Conservation (phyloP, 2,888 invertebrate species). For the Criorhina ranunculi region DNA sequence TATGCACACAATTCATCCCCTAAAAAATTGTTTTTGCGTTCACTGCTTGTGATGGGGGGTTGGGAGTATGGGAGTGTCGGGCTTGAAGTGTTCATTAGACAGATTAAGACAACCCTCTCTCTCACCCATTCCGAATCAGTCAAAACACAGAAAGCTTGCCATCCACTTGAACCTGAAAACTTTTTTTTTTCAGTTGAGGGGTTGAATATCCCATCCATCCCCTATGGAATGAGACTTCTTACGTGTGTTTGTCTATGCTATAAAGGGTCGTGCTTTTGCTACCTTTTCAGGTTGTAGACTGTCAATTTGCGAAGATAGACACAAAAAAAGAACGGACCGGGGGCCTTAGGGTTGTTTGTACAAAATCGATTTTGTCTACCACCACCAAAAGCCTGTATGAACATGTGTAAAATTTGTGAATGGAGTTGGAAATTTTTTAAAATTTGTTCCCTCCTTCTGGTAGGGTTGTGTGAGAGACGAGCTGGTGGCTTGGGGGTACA, state of each 20-base stretch:
- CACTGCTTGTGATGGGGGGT: too few species aligned
- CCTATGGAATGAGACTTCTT: constrained; percentile 36
- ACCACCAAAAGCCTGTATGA: neutral
- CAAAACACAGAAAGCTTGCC: constrained; percentile 42
- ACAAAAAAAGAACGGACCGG: neutral
- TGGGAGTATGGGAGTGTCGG: constrained; percentile 30
- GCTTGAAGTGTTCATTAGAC: constrained; percentile 74
- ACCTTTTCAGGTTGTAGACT: constrained; percentile 46
- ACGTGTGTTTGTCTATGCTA: constrained; percentile 41
- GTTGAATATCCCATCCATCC: constrained; percentile 18
- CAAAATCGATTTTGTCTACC: constrained; percentile 66
- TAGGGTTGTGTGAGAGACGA: neutral
- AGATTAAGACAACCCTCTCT: constrained; percentile 58
- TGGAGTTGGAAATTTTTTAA: constrained; percentile 40
- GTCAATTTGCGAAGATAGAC: constrained; percentile 46
- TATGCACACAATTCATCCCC: constrained; percentile 63
- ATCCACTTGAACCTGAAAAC: constrained; percentile 68
- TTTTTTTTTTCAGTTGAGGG: constrained; percentile 46
- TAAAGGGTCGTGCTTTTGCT: constrained; percentile 43
- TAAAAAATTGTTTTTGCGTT: constrained; percentile 20
- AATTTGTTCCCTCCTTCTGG: constrained; percentile 11
- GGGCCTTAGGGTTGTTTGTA: constrained; percentile 27
- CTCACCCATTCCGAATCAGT: constrained; percentile 23
- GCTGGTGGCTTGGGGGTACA: neutral
- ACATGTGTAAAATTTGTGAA: constrained; percentile 51